phyloP scores from a whole-genome alignment of 2,113 vertebrate genomes.

The Pelecanoides urinatrix region DNA sequence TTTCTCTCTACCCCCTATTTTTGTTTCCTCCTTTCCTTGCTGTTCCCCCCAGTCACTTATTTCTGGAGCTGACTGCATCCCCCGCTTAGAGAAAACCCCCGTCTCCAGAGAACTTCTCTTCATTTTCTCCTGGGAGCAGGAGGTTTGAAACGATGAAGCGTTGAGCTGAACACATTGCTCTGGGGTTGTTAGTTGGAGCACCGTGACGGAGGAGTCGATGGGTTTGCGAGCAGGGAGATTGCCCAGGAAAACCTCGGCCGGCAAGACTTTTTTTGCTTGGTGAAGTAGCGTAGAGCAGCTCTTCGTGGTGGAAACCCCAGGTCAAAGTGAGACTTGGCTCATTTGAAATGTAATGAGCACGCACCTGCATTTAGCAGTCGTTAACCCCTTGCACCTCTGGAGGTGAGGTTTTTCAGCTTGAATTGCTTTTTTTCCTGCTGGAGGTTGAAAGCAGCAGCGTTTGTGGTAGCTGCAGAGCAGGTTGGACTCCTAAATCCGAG shows the following conservation, averaged over 20 bases:
- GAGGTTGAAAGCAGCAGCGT: rapidly evolving
- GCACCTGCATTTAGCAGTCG: not conserved
- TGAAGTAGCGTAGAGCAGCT: rapidly evolving
- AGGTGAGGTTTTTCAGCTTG: not conserved
- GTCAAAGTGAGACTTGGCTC: not conserved
- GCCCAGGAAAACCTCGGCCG: not conserved
- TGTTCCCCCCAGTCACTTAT: rapidly evolving
- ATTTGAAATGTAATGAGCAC: not conserved
- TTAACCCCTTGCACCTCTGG: not conserved
- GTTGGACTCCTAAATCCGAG: not conserved
- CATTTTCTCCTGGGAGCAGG: rapidly evolving
- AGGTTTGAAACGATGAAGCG: rapidly evolving
- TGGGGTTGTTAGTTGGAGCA: not conserved
- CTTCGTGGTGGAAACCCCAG: rapidly evolving
- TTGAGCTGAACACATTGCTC: rapidly evolving
- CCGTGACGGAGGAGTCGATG: rapidly evolving
- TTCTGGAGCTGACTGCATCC: not conserved
- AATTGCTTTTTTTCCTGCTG: not conserved
- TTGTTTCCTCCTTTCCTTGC: not conserved
- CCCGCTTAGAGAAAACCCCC: rapidly evolving
- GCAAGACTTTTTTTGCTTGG: rapidly evolving
- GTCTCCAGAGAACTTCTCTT: rapidly evolving
- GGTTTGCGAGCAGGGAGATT: rapidly evolving
- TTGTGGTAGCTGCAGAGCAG: not conserved
- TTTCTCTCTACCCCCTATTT: not conserved